Percentiles rank a stretch among this genome's conserved stretches.
These are phyloP conservation scores for Cerastis rubricosa DNA, from an alignment of 2,888 invertebrate genomes.

Conservation along the genomic window DNA sequence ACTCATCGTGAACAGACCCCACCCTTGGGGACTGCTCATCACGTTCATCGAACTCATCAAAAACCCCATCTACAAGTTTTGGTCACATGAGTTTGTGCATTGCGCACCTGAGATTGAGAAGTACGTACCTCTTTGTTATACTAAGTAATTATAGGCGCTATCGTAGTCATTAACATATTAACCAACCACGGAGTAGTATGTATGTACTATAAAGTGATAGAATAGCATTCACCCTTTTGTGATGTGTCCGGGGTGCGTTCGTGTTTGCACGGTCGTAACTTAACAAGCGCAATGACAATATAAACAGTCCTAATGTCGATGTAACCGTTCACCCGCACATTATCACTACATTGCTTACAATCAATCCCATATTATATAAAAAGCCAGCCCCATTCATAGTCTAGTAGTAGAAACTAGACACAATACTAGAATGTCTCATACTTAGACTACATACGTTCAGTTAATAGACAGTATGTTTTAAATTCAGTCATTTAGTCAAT, in stretches of 20 bases:
- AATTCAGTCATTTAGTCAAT: conserved; percentile 57
- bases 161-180: conserved; percentile 40
- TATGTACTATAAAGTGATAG: conserved; percentile 47
- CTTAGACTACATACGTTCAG: conserved; percentile 39
- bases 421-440: conserved; percentile 35
- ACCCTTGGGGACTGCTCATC: conserved; percentile 99
- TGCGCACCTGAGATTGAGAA: conserved; percentile 99
- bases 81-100: conserved; percentile 99
- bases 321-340: conserved; percentile 33
- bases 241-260: conserved; percentile 35
- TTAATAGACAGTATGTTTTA: conserved; percentile 54
- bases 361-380: conserved; percentile 26
- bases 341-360: conserved; percentile 40
- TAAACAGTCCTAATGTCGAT: conserved; percentile 8
- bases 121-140: conserved; percentile 90
- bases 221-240: conserved; percentile 49
- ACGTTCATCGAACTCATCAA: conserved; percentile 99
- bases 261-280: neutral
- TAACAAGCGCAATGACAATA: neutral
- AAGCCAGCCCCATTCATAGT: conserved; percentile 42
- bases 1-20: conserved; percentile 99
- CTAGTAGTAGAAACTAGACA: conserved; percentile 54
- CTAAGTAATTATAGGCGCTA: conserved; percentile 38
- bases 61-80: conserved; percentile 99
- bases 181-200: conserved; percentile 40